Evolutionary conservation across 2,888 invertebrate species (phyloP).

Genomic region (Acanthosepion esculentum): DNA sequence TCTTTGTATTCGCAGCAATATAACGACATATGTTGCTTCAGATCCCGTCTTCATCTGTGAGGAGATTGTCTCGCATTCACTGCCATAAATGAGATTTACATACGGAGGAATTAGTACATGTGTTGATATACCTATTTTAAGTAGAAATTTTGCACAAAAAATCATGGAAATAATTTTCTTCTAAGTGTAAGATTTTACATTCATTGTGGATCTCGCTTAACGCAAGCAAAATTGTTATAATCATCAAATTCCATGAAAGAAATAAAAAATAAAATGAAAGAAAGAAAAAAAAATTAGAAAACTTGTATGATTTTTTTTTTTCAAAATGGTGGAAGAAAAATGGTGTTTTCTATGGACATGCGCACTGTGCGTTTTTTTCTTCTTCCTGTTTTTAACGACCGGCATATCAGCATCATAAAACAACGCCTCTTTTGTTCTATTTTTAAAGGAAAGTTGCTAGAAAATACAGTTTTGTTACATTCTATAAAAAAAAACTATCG

Average conservation of each 20-base stretch:
- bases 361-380: not conserved
- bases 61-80: no score
- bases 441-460: not conserved
- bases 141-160: no score
- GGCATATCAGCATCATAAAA: not conserved
- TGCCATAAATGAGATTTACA: no score
- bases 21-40: no score
- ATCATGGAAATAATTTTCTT: no score
- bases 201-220: no score
- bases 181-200: no score
- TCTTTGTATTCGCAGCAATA: no score
- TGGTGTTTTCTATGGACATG: not conserved
- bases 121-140: no score
- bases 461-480: not conserved
- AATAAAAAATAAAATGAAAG: not conserved
- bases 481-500: not conserved
- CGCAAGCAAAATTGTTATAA: not conserved
- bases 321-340: not conserved
- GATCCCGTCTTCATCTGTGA: no score
- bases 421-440: not conserved
- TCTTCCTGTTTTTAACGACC: not conserved
- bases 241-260: not conserved
- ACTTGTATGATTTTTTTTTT: no score
- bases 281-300: not conserved
- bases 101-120: no score